Percentiles rank a stretch among this genome's conserved stretches.
phyloP scores from a whole-genome alignment of 2,797 vertebrate species.

The Sciaenops ocellatus region DNA sequence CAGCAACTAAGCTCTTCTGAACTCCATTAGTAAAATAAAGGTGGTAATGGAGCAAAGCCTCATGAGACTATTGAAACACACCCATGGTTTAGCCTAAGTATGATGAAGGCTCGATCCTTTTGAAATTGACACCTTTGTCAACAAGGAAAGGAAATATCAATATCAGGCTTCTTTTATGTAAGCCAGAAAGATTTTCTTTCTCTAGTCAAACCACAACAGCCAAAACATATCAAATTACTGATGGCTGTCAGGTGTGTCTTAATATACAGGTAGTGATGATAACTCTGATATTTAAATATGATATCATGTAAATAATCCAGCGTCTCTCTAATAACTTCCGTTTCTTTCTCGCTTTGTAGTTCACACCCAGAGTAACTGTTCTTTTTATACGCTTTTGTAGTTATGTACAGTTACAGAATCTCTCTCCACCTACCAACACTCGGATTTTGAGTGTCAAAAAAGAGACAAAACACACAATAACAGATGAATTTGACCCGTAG shows the following conservation, averaged over 20 bases:
- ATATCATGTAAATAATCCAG: no score
- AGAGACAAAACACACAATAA: no score
- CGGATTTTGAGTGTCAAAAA: no score
- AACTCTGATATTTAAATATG: no score
- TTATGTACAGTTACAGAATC: no score
- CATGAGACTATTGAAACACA: slow-evolving; percentile 70
- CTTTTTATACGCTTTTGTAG: no score
- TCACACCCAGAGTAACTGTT: no score
- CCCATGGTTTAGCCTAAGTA: slow-evolving; percentile 58
- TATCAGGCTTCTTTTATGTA: slow-evolving; percentile 1
- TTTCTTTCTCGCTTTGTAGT: no score
- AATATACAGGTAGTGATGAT: no score
- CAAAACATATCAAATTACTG: slow-evolving; percentile 9
- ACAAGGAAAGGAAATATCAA: not conserved
- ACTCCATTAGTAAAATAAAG: slow-evolving; percentile 18
- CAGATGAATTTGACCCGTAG: no score
- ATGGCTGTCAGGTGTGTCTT: not conserved
- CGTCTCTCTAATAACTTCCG: no score
- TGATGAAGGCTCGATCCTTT: slow-evolving; percentile 70
- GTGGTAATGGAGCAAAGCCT: slow-evolving; percentile 53
- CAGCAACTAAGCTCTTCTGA: slow-evolving; percentile 18
- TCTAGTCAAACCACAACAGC: not conserved
- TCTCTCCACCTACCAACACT: no score
- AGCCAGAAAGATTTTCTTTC: slow-evolving; percentile 9
- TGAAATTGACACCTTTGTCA: slow-evolving; percentile 18